These are phyloP conservation scores for Palythoa grandis DNA, from an alignment of 92 coral and sea anemone species.

Conservation along the genomic window DNA sequence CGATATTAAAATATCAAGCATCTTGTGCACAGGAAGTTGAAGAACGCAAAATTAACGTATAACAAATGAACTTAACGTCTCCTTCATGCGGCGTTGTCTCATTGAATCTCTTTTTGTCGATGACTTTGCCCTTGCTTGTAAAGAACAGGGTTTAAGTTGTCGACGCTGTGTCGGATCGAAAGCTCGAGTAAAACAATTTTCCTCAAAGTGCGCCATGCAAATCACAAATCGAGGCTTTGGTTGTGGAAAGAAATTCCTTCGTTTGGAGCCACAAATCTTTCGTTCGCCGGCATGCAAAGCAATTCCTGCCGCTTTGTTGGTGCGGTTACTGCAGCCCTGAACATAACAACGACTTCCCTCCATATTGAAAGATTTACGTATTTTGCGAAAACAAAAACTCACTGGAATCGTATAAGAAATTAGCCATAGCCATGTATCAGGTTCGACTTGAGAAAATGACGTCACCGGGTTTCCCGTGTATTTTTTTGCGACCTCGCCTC, in stretches of 20 bases:
- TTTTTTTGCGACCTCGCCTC: too few relatives aligned
- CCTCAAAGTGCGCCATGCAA: constrained; percentile 47
- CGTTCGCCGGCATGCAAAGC: constrained; percentile 44
- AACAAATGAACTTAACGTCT: constrained; percentile 40
- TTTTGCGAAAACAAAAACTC: too few relatives aligned
- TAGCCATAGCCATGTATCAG: constrained; percentile 22
- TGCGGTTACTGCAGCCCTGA: constrained; percentile 36
- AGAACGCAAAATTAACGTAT: background rate
- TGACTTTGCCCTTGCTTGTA: constrained; percentile 29
- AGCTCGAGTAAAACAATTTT: constrained; percentile 40
- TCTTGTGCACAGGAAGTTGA: constrained; percentile 12
- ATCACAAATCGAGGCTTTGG: constrained; percentile 29
- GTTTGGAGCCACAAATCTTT: constrained; percentile 40
- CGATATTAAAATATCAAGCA: background rate
- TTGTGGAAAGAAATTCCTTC: constrained; percentile 32
- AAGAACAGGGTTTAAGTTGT: constrained; percentile 47
- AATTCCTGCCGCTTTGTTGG: constrained; percentile 44
- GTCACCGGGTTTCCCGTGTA: too few relatives aligned
- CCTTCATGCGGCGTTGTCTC: constrained; percentile 49
- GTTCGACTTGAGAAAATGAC: too few relatives aligned
- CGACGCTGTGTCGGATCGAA: constrained; percentile 47
- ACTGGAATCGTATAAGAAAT: too few relatives aligned
- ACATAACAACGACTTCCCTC: constrained; percentile 50
- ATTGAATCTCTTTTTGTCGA: background rate
- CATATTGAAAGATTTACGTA: too few relatives aligned